These are phyloP conservation scores for Lasioglossum albipes DNA, from an alignment of 1,140 invertebrate genomes.

Conservation along the genomic window DNA sequence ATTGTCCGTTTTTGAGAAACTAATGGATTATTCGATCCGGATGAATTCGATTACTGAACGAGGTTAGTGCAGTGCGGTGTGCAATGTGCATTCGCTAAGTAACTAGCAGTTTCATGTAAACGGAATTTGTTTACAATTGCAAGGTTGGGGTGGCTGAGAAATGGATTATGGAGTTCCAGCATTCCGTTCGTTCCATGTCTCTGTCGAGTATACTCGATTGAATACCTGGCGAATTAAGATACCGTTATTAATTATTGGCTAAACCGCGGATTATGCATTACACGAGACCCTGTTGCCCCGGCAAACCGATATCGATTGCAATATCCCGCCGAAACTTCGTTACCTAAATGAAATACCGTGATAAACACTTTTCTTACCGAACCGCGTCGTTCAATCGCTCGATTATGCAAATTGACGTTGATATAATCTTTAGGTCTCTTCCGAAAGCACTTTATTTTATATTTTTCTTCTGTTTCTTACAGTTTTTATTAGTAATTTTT, in stretches of 20 bases:
- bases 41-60: too few relatives aligned
- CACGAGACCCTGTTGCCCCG: background rate
- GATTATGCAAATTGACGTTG: too few relatives aligned
- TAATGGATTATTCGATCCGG: too few relatives aligned
- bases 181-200: background rate
- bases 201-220: conserved; percentile 12
- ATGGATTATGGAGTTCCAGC: conserved; percentile 8
- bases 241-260: conserved; percentile 53
- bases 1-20: too few relatives aligned
- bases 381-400: background rate
- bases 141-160: conserved; percentile 33
- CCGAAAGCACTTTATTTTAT: too few relatives aligned
- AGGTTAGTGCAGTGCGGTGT: too few relatives aligned
- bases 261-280: conserved; percentile 42
- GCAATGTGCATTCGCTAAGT: too few relatives aligned
- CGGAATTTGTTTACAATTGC: conserved; percentile 33
- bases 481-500: too few relatives aligned
- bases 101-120: conserved; percentile 55
- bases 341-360: background rate
- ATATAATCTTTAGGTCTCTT: too few relatives aligned
- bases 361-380: background rate
- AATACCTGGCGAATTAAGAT: conserved; percentile 21
- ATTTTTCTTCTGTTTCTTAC: too few relatives aligned
- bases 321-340: background rate
- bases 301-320: background rate